Conservation (phyloP, 2,888 invertebrate genomes). For the Eubasilissa splendida region DNA sequence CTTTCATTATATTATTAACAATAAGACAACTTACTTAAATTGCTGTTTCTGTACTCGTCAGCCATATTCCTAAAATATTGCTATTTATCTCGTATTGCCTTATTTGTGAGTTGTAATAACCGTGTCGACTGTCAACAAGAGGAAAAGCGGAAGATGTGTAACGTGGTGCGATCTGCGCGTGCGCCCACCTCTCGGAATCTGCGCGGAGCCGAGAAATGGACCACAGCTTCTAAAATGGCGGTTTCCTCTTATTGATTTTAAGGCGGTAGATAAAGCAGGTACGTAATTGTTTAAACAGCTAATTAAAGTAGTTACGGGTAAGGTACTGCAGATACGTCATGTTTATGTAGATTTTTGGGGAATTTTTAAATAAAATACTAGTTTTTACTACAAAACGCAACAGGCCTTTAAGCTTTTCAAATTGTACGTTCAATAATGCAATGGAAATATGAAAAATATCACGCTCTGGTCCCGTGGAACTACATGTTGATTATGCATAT, state of each 20-base stretch:
- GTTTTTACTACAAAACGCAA: no score
- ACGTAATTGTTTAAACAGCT: no score
- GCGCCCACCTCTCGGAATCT: constrained; percentile 2
- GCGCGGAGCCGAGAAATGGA: constrained; percentile 7
- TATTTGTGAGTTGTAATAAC: background rate
- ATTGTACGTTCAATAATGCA: no score
- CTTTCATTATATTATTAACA: background rate
- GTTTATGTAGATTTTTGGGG: no score
- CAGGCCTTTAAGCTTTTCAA: no score
- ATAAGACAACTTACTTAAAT: constrained; percentile 6
- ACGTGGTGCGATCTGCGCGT: background rate
- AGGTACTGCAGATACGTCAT: no score
- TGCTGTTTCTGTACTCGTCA: constrained; percentile 35
- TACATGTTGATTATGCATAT: no score
- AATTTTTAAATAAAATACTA: no score
- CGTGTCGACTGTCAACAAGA: constrained; percentile 33
- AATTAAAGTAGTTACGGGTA: no score
- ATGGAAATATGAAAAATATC: no score
- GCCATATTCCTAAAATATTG: constrained; percentile 30
- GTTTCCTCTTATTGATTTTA: constrained; percentile 17
- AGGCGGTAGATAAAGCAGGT: background rate
- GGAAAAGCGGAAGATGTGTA: background rate
- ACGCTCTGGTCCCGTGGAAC: no score
- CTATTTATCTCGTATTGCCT: constrained; percentile 9
- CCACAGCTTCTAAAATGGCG: constrained; percentile 23